Evolutionary conservation across 2,113 vertebrate species (phyloP).

Genomic region (Natator depressus): DNA sequence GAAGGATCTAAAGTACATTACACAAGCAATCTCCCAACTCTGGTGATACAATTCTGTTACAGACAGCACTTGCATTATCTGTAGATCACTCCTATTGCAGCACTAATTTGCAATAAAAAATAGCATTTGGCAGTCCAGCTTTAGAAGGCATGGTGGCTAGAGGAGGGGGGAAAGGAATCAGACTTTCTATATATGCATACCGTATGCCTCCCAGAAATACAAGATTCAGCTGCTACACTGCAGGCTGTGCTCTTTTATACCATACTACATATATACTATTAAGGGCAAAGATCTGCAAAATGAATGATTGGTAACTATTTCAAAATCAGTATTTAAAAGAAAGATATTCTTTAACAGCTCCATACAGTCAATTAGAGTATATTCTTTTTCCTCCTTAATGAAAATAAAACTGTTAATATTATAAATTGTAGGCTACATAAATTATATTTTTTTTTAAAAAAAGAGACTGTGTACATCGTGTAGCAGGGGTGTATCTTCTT

Average conservation of each 20-base stretch:
- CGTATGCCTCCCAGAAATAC: background rate
- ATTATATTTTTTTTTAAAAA: background rate
- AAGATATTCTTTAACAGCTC: slow-evolving; percentile 9
- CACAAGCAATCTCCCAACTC: background rate
- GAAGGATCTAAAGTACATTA: background rate
- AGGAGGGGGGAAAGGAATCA: background rate
- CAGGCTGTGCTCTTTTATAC: slow-evolving; percentile 19
- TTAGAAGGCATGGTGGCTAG: background rate
- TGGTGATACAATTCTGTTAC: background rate
- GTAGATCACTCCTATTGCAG: background rate
- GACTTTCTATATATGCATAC: background rate
- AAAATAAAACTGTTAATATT: slow-evolving; percentile 46
- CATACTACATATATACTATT: background rate
- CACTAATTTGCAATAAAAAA: background rate
- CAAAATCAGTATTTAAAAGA: slow-evolving; percentile 43
- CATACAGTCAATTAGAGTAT: background rate
- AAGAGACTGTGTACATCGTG: background rate
- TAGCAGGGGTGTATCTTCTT: slow-evolving; percentile 47
- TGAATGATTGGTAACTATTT: slow-evolving; percentile 29
- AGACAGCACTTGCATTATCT: background rate
- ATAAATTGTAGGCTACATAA: slow-evolving; percentile 59
- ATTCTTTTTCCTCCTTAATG: slow-evolving; percentile 17
- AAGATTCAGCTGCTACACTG: slow-evolving; percentile 22
- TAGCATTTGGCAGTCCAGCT: background rate
- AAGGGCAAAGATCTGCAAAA: slow-evolving; percentile 61